Evolutionary conservation across 1,140 invertebrate species (phyloP).

Genomic region (Xylocopa sonorina): DNA sequence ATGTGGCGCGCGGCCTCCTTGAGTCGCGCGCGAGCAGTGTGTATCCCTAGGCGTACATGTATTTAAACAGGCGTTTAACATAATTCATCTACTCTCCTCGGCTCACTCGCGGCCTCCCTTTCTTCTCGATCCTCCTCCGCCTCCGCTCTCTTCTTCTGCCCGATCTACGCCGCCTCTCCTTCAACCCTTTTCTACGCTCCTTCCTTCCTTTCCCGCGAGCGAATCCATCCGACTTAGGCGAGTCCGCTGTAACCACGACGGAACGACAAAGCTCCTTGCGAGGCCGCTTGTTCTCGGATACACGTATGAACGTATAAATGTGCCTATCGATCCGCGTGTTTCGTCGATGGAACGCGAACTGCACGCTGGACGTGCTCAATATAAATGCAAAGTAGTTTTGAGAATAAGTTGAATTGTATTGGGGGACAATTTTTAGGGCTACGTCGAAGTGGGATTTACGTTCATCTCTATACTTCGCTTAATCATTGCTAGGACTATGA

Average conservation of each 20-base stretch:
- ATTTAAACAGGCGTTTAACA: slow-evolving; percentile 81
- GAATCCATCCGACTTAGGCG: slow-evolving; percentile 27
- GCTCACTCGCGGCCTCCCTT: slow-evolving; percentile 35
- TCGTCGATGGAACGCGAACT: slow-evolving; percentile 30
- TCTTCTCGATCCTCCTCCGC: slow-evolving; percentile 23
- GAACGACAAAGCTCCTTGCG: slow-evolving; percentile 6
- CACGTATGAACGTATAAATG: slow-evolving; percentile 24
- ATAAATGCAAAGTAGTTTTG: slow-evolving; percentile 72
- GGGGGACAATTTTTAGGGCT: neutral
- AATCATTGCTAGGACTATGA: no score
- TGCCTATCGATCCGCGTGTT: slow-evolving; percentile 11
- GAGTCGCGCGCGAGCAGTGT: slow-evolving; percentile 66
- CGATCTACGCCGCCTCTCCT: neutral
- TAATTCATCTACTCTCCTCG: slow-evolving; percentile 76
- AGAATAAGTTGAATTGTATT: slow-evolving; percentile 22
- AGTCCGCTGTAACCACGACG: slow-evolving; percentile 33
- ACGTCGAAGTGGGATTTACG: no score
- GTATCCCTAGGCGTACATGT: slow-evolving; percentile 78
- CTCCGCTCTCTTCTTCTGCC: slow-evolving; percentile 20
- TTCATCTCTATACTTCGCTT: no score
- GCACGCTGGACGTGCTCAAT: slow-evolving; percentile 53
- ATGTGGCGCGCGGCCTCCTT: slow-evolving; percentile 74
- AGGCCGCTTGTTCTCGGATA: slow-evolving; percentile 18
- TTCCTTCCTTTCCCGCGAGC: neutral
- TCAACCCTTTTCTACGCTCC: neutral